Conservation (phyloP, 2,797 vertebrate species). For the Chelon labrosus region DNA sequence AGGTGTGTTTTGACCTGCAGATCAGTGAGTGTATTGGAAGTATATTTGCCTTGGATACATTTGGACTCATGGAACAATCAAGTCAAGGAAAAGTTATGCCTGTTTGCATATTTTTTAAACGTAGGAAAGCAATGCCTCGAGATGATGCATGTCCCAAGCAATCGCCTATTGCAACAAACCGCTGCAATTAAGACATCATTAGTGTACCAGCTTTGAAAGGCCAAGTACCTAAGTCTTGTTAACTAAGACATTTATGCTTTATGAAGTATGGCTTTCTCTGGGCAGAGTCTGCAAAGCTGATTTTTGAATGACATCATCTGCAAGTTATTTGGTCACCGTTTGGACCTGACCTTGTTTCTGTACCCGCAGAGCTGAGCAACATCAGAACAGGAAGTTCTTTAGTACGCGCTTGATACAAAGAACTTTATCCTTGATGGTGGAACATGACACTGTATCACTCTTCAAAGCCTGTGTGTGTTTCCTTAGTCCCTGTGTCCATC, state of each 20-base stretch:
- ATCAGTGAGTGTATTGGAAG: neutral
- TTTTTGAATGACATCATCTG: slow-evolving; percentile 37
- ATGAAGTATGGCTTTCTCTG: neutral
- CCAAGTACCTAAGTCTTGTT: too few species aligned
- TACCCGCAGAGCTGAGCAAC: slow-evolving; percentile 15
- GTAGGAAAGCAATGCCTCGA: too few species aligned
- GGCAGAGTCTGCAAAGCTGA: slow-evolving; percentile 12
- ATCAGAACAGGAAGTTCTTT: slow-evolving; percentile 37
- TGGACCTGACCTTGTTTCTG: slow-evolving; percentile 23
- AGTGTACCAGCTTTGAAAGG: neutral
- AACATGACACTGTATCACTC: slow-evolving; percentile 35
- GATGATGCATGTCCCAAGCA: too few species aligned
- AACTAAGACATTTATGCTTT: neutral
- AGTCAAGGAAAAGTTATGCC: neutral
- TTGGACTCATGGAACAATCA: too few species aligned
- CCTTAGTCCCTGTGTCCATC: slow-evolving; percentile 26
- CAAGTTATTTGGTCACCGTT: slow-evolving; percentile 21
- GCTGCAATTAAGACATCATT: neutral
- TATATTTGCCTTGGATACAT: neutral
- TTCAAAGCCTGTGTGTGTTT: slow-evolving; percentile 2
- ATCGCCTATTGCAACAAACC: neutral
- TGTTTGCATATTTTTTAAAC: too few species aligned
- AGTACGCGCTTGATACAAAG: slow-evolving; percentile 22
- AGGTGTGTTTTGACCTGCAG: neutral
- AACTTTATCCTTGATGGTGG: slow-evolving; percentile 34